Evolutionary conservation across 2,888 invertebrate genomes (phyloP).

Genomic region (Amphimallon solstitiale): DNA sequence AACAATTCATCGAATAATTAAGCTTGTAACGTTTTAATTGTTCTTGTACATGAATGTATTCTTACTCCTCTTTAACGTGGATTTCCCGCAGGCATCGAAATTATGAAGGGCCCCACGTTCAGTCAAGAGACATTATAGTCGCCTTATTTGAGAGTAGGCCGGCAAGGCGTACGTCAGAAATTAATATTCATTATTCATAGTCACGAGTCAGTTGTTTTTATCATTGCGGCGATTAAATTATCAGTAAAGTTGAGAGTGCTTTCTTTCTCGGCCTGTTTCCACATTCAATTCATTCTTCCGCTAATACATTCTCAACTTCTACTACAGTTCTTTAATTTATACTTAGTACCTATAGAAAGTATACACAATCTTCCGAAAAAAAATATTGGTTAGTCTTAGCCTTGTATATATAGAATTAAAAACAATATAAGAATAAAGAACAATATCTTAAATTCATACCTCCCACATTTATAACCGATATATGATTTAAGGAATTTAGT

Average conservation of each 20-base stretch:
- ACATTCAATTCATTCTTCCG: background rate
- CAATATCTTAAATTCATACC: too few species aligned
- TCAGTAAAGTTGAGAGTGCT: slow-evolving; percentile 8
- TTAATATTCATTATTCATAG: slow-evolving; percentile 41
- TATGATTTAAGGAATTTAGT: too few species aligned
- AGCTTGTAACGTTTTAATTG: slow-evolving; percentile 37
- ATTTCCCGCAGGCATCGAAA: slow-evolving; percentile 21
- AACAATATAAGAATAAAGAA: too few species aligned
- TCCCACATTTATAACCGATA: too few species aligned
- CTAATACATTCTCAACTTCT: background rate
- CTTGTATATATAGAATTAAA: too few species aligned
- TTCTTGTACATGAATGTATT: slow-evolving; percentile 8
- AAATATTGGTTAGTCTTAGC: too few species aligned
- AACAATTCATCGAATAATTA: slow-evolving; percentile 32
- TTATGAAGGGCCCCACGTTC: slow-evolving; percentile 20
- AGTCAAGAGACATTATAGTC: slow-evolving; percentile 25
- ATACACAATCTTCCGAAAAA: too few species aligned
- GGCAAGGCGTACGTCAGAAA: slow-evolving; percentile 25
- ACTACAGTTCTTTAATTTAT: too few species aligned
- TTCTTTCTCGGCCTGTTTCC: slow-evolving; percentile 4
- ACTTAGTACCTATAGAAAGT: too few species aligned
- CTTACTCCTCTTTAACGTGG: background rate
- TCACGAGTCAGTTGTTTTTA: slow-evolving; percentile 37
- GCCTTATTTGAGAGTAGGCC: slow-evolving; percentile 27
- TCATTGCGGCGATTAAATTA: slow-evolving; percentile 31